These are phyloP conservation scores for Spialia ferax DNA, from an alignment of 2,888 invertebrate genomes.

Conservation along the genomic window DNA sequence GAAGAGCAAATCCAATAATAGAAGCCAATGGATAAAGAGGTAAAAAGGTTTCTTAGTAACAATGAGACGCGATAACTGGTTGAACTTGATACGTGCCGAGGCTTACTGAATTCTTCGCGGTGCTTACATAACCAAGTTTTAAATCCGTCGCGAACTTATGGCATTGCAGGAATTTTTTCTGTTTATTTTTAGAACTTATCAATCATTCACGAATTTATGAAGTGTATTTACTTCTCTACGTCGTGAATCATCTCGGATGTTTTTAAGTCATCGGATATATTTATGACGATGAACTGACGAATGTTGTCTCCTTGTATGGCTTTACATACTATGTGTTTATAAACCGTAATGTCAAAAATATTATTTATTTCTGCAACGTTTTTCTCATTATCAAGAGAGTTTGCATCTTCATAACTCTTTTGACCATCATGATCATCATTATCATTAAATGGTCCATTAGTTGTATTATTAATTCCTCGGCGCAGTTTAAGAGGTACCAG, in stretches of 20 bases:
- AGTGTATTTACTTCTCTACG: background rate
- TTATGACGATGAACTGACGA: background rate
- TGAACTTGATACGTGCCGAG: slow-evolving; percentile 33
- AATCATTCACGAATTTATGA: slow-evolving; percentile 11
- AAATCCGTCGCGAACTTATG: slow-evolving; percentile 22
- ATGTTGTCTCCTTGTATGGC: slow-evolving; percentile 6
- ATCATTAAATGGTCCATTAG: too few relatives aligned
- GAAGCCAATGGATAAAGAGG: slow-evolving; percentile 15
- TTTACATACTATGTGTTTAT: background rate
- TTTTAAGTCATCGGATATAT: slow-evolving; percentile 18
- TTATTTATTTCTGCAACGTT: background rate
- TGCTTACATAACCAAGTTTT: slow-evolving; percentile 32
- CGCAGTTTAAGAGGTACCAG: background rate
- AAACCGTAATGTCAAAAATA: background rate
- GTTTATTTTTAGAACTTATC: slow-evolving; percentile 22
- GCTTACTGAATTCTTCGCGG: slow-evolving; percentile 32
- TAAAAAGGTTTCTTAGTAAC: slow-evolving; percentile 28
- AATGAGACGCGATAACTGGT: slow-evolving; percentile 22
- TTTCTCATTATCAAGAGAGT: background rate
- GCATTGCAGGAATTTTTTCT: slow-evolving; percentile 20
- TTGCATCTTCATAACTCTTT: too few relatives aligned
- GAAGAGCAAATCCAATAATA: slow-evolving; percentile 3
- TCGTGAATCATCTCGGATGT: slow-evolving; percentile 18
- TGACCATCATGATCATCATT: background rate
- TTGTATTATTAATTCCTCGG: background rate